phyloP scores from a whole-genome alignment of 2,113 vertebrate species.

The Catharus fuscescens region DNA sequence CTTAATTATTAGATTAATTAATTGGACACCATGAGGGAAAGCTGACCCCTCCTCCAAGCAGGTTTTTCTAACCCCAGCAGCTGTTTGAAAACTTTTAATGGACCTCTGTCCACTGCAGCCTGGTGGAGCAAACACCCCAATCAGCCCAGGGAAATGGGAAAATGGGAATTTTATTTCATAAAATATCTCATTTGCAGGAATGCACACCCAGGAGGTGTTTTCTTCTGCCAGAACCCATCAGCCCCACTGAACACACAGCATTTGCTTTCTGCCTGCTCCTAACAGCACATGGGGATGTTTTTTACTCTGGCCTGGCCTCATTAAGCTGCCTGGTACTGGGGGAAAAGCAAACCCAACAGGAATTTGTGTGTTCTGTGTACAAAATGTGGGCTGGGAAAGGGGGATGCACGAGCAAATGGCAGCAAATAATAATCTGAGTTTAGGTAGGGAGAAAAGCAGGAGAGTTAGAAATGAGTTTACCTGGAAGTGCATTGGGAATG shows the following conservation, averaged over 20 bases:
- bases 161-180: neutral
- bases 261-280: neutral
- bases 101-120: slow-evolving; percentile 4
- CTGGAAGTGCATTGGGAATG: neutral
- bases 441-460: neutral
- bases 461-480: neutral
- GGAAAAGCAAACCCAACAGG: neutral
- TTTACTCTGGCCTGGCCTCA: slow-evolving; percentile 12
- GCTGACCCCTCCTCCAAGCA: neutral
- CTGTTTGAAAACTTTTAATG: slow-evolving; percentile 38
- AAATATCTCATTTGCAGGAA: slow-evolving; percentile 40
- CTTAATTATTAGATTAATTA: neutral
- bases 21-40: neutral
- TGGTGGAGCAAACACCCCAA: neutral
- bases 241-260: slow-evolving; percentile 11
- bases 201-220: slow-evolving; percentile 37
- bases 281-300: neutral
- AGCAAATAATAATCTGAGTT: neutral
- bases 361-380: neutral
- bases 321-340: neutral
- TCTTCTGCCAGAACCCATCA: slow-evolving; percentile 14
- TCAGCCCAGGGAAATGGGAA: slow-evolving; percentile 11
- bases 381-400: neutral
- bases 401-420: neutral
- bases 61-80: neutral